These are phyloP conservation scores for Caenorhabditis inopinata DNA, from an alignment of 1,140 invertebrate species.

Conservation along the genomic window DNA sequence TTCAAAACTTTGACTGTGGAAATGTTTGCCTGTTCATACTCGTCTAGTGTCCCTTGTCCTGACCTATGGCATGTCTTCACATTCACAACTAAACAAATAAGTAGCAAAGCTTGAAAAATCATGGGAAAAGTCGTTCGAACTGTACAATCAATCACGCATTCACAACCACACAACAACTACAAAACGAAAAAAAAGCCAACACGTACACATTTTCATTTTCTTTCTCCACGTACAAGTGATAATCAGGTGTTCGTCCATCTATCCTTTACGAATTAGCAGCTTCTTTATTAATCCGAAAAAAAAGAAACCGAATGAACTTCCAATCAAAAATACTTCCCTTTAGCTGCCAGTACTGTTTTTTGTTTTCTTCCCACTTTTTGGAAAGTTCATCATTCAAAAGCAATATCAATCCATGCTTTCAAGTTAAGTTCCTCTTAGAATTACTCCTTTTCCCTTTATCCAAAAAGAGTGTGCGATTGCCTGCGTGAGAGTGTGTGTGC, in stretches of 20 bases:
- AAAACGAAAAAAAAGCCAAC: background rate
- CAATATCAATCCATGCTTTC: background rate
- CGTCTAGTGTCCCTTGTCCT: background rate
- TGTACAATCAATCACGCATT: slow-evolving; percentile 21
- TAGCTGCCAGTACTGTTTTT: slow-evolving; percentile 5
- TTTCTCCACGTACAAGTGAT: background rate
- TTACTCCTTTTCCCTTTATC: background rate
- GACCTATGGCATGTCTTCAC: background rate
- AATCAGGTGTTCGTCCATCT: slow-evolving; percentile 30
- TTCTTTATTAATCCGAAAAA: slow-evolving; percentile 11
- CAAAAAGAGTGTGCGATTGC: slow-evolving; percentile 14
- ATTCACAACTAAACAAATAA: background rate
- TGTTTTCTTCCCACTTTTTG: background rate
- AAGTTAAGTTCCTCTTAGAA: background rate
- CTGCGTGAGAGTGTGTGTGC: slow-evolving; percentile 24
- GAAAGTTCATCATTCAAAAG: background rate
- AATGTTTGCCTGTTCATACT: too few species aligned
- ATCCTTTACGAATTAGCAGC: background rate
- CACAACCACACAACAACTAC: background rate
- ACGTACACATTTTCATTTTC: background rate
- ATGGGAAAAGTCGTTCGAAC: slow-evolving; percentile 32
- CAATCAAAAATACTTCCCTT: background rate
- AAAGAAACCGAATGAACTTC: background rate
- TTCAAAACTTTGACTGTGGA: too few species aligned
- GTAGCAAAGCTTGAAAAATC: background rate